Conservation (phyloP, 2,797 vertebrate genomes). For the Chanos chanos region DNA sequence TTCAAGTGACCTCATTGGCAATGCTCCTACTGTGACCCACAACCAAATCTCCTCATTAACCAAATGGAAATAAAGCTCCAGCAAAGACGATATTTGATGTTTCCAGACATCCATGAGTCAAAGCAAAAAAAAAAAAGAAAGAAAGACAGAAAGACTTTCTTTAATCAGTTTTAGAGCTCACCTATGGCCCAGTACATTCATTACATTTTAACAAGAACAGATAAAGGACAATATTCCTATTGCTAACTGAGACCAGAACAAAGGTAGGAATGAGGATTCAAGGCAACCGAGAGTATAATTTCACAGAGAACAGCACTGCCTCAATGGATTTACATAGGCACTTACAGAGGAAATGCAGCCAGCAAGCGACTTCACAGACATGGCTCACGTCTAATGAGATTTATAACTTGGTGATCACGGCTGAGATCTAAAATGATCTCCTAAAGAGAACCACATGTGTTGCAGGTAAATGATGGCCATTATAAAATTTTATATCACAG, state of each 20-base stretch:
- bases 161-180: slow-evolving; percentile 73
- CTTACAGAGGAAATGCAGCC: slow-evolving; percentile 32
- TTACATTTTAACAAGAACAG: slow-evolving; percentile 66
- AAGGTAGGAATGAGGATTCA: slow-evolving; percentile 64
- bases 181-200: slow-evolving; percentile 71
- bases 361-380: slow-evolving; percentile 50
- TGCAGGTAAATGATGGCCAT: slow-evolving; percentile 64
- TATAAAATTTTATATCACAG: slow-evolving; percentile 69
- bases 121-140: slow-evolving; percentile 65
- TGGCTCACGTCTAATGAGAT: slow-evolving; percentile 60
- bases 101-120: slow-evolving; percentile 43
- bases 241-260: slow-evolving; percentile 66
- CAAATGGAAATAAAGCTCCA: slow-evolving; percentile 58
- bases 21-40: slow-evolving; percentile 60
- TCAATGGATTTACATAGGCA: slow-evolving; percentile 60
- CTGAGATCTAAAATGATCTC: slow-evolving; percentile 53
- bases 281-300: slow-evolving; percentile 59
- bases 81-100: slow-evolving; percentile 60
- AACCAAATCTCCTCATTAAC: slow-evolving; percentile 71
- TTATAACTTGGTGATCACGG: slow-evolving; percentile 60
- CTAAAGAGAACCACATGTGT: slow-evolving; percentile 51
- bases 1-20: slow-evolving; percentile 71
- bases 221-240: slow-evolving; percentile 67
- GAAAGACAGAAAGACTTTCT: too few species aligned
- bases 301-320: slow-evolving; percentile 46